Percentiles rank a stretch among this genome's conserved stretches.
Conservation (phyloP, 2,888 invertebrate species). For the Odontothrips loti region DNA sequence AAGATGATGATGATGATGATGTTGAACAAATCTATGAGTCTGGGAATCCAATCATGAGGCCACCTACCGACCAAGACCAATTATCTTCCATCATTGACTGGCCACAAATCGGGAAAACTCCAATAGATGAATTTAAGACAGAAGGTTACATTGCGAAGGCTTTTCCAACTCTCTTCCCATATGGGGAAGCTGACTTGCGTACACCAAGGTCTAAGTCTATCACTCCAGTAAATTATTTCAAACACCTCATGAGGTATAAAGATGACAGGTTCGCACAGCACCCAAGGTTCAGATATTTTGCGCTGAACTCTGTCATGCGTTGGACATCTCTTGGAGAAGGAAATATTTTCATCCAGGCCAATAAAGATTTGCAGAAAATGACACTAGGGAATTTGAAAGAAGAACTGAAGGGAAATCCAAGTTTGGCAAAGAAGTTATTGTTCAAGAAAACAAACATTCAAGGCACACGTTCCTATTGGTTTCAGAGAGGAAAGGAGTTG, state of each 20-base stretch:
- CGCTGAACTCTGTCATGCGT: not conserved
- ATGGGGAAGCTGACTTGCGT: slow-evolving; percentile 33
- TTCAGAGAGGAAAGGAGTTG: slow-evolving; percentile 30
- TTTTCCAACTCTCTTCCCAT: slow-evolving; percentile 34
- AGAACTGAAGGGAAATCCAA: slow-evolving; percentile 28
- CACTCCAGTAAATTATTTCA: slow-evolving; percentile 25
- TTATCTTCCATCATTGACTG: not conserved
- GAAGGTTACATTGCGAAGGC: slow-evolving; percentile 31
- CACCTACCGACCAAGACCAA: too few relatives aligned
- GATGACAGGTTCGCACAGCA: slow-evolving; percentile 29
- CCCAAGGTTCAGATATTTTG: slow-evolving; percentile 30
- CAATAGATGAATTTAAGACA: slow-evolving; percentile 32
- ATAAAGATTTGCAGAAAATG: too few relatives aligned
- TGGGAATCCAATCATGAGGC: too few relatives aligned
- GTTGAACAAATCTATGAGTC: too few relatives aligned
- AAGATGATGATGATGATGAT: too few relatives aligned
- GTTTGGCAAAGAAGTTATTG: slow-evolving; percentile 32
- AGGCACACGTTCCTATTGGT: slow-evolving; percentile 34
- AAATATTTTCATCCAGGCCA: not conserved
- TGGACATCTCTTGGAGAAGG: not conserved
- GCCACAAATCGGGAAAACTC: not conserved
- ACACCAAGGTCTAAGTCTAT: not conserved
- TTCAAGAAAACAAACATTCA: slow-evolving; percentile 31
- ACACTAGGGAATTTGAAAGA: slow-evolving; percentile 12
- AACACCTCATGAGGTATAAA: too few relatives aligned